phyloP scores from a whole-genome alignment of 2,797 vertebrate genomes.

The Rallus crepitans region DNA sequence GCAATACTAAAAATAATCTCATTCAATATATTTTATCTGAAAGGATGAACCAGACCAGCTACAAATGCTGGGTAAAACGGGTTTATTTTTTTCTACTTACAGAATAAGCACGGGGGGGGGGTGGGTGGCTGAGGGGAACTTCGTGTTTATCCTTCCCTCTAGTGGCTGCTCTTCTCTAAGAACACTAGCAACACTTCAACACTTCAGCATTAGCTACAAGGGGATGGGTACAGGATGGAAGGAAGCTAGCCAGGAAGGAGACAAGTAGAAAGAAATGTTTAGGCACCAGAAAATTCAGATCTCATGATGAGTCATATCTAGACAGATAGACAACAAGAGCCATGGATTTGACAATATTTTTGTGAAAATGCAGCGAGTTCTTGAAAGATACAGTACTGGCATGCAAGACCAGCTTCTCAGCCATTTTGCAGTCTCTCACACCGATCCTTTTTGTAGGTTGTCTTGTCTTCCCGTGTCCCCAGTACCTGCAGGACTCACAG shows the following conservation, averaged over 20 bases:
- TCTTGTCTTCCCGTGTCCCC: not conserved
- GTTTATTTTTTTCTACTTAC: not conserved
- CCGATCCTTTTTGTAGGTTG: not conserved
- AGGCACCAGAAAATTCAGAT: not conserved
- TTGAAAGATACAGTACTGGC: not conserved
- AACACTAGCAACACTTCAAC: not conserved
- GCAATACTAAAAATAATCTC: slow-evolving; percentile 32
- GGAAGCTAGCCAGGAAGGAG: not conserved
- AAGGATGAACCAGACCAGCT: not conserved
- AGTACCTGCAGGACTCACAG: not conserved
- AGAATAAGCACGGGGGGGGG: not conserved
- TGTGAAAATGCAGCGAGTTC: not conserved
- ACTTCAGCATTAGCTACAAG: not conserved
- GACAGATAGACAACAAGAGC: not conserved
- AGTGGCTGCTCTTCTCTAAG: not conserved
- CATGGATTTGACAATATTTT: not conserved
- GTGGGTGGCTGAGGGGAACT: not conserved
- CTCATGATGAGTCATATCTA: rapidly evolving
- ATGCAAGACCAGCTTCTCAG: not conserved
- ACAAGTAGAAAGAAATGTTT: not conserved
- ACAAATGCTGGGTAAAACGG: not conserved
- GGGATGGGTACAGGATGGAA: not conserved
- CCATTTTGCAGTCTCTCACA: not conserved
- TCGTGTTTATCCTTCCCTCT: not conserved
- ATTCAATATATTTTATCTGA: slow-evolving; percentile 7